Percentiles rank a stretch among this genome's conserved stretches.
Conservation (phyloP, 2,797 vertebrate species). For the Sebastes diaconus region DNA sequence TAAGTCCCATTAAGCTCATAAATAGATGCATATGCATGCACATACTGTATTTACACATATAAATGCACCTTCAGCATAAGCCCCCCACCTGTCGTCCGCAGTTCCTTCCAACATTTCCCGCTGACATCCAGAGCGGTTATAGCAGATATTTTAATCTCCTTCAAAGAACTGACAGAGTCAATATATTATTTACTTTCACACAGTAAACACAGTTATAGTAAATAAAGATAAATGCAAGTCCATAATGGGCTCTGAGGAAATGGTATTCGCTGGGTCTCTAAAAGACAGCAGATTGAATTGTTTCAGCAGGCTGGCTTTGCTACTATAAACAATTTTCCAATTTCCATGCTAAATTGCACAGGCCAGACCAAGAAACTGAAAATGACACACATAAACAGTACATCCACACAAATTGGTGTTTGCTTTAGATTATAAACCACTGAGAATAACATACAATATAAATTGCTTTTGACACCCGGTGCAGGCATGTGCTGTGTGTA, state of each 20-base stretch:
- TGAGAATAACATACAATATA: slow-evolving; percentile 51
- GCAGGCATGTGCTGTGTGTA: background rate
- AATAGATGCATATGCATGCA: background rate
- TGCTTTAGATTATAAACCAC: slow-evolving; percentile 48
- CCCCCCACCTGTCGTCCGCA: background rate
- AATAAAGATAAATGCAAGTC: slow-evolving; percentile 52
- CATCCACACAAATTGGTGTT: slow-evolving; percentile 31
- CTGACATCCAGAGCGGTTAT: background rate
- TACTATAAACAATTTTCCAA: slow-evolving; percentile 58
- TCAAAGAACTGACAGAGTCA: slow-evolving; percentile 21
- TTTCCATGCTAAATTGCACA: slow-evolving; percentile 62
- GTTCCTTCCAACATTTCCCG: background rate
- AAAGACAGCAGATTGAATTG: slow-evolving; percentile 67
- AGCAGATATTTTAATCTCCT: slow-evolving; percentile 22
- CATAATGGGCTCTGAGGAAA: slow-evolving; percentile 54
- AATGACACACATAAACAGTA: slow-evolving; percentile 41
- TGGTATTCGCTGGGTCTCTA: slow-evolving; percentile 41
- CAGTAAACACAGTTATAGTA: slow-evolving; percentile 28
- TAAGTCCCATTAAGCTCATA: background rate
- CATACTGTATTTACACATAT: background rate
- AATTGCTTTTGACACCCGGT: slow-evolving; percentile 39
- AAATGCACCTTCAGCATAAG: background rate
- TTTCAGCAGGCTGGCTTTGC: slow-evolving; percentile 47
- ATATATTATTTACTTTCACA: slow-evolving; percentile 37
- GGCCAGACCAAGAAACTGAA: slow-evolving; percentile 27